Evolutionary conservation across 37 sponge, comb jelly and placozoan species (phyloP).

Genomic region (Mnemiopsis leidyi): DNA sequence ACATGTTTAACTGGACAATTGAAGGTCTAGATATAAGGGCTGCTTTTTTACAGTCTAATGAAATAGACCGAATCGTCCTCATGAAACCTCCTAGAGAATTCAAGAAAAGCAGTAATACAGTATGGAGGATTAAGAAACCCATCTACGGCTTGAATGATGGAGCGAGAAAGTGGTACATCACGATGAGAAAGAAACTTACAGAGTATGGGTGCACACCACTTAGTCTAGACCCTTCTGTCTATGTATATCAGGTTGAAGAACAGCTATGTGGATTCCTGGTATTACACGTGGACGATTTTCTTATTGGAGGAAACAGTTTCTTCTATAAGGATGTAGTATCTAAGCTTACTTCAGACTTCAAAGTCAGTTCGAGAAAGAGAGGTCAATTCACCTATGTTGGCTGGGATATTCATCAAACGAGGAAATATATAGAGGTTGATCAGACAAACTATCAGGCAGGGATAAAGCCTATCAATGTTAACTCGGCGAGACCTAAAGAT

Average conservation of each 20-base stretch:
- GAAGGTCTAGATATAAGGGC: background rate
- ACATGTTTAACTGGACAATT: background rate
- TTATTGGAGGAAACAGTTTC: background rate
- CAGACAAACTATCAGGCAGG: background rate
- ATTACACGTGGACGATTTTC: background rate
- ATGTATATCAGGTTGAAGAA: background rate
- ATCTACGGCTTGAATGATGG: constrained; percentile 20
- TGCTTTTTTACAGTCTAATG: background rate
- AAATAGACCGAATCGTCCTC: background rate
- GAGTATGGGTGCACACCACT: constrained; percentile 11
- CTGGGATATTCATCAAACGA: background rate
- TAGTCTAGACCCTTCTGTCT: background rate
- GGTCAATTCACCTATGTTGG: background rate
- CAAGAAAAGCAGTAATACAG: background rate
- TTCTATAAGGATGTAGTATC: background rate
- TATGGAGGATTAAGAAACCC: constrained; percentile 12
- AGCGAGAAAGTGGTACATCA: constrained; percentile 9
- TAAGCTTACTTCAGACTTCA: background rate
- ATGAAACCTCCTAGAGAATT: constrained; percentile 25
- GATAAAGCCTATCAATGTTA: background rate
- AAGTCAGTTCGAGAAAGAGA: background rate
- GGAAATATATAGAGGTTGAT: background rate
- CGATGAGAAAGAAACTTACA: background rate
- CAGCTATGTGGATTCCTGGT: background rate
- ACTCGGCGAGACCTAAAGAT: background rate